These are phyloP conservation scores for Pygoscelis adeliae DNA, from an alignment of 2,113 vertebrate genomes.

Conservation along the genomic window DNA sequence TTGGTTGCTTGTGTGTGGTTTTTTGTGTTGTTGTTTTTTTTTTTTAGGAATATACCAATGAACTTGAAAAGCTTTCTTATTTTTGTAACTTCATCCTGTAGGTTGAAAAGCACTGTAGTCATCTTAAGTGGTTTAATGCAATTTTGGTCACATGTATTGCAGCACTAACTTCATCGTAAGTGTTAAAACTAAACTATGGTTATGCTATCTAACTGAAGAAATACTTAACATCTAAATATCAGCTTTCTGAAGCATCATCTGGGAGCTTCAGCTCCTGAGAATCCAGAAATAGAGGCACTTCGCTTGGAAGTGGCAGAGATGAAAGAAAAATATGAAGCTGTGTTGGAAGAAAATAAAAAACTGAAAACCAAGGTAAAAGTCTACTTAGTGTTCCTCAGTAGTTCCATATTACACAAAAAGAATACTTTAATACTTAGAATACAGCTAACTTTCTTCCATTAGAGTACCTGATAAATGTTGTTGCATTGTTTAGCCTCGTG, in stretches of 20 bases:
- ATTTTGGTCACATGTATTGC: background rate
- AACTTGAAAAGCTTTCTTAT: background rate
- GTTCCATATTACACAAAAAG: background rate
- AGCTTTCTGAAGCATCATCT: constrained; percentile 95
- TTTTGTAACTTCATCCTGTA: background rate
- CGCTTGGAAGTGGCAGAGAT: constrained; percentile 86
- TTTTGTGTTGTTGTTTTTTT: no score
- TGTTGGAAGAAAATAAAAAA: constrained; percentile 90
- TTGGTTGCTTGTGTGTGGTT: background rate
- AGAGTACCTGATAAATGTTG: background rate
- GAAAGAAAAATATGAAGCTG: constrained; percentile 87
- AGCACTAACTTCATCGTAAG: background rate
- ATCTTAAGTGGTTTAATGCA: background rate
- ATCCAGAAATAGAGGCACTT: constrained; percentile 83
- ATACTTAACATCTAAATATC: constrained; percentile 74
- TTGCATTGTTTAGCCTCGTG: background rate
- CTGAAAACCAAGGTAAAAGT: constrained; percentile 86
- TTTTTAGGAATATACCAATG: background rate
- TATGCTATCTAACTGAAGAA: background rate
- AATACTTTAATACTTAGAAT: background rate
- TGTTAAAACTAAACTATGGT: background rate
- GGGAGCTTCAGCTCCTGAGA: constrained; percentile 80
- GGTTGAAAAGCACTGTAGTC: background rate
- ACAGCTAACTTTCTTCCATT: background rate
- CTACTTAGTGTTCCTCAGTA: background rate